Evolutionary conservation across 2,888 invertebrate species (phyloP), one percentile per base, ranked within the genome.

Genomic region (Thera britannica): DNA sequence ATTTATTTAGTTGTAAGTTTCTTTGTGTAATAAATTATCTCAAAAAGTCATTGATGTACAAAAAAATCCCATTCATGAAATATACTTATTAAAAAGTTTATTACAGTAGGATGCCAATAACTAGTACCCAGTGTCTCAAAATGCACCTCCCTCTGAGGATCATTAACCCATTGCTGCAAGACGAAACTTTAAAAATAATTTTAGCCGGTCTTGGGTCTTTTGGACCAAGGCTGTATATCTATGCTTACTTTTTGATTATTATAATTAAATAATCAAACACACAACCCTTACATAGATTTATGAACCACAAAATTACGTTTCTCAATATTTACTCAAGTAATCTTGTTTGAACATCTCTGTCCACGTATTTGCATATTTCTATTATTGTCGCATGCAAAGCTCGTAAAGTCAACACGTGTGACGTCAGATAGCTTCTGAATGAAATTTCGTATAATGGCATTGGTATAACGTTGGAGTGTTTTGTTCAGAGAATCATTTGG

Each of bases 281-380:
- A 7, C 49, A 54, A 23, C 57, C 8, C 49, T 48, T 69, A 38
- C 46, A 60, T 66, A 64, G 63, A 66, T 60, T 70, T 70, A 67
- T 61, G 54, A 61, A 64, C 63, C 65, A 54, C 60, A 58, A 60
- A 63, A 66, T 74, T 67, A 64, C 75, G 73, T 83, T 78, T 80
- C 85, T 83, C 85, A 89, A 88, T 84, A 83, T 84, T 88, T 79
- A 77, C 82, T 79, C 79, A 81, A 80, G 83, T 72, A 67, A 83
- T 83, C 82, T 81, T 83, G 78, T 90, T 89, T 89, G 85, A 85
- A 86, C 84, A 86, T 85, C 82, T 86, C 82, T 83, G 84, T 81
- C 82, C 88, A 74, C 77, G 70, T 86, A 90, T 90, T 90, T 90
- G 90, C 90, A 90, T 90, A 90, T 89, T 89, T 86, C 87, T 88